Evolutionary conservation across 2,113 vertebrate genomes (phyloP).

Genomic region (Sylvilagus bachmani): DNA sequence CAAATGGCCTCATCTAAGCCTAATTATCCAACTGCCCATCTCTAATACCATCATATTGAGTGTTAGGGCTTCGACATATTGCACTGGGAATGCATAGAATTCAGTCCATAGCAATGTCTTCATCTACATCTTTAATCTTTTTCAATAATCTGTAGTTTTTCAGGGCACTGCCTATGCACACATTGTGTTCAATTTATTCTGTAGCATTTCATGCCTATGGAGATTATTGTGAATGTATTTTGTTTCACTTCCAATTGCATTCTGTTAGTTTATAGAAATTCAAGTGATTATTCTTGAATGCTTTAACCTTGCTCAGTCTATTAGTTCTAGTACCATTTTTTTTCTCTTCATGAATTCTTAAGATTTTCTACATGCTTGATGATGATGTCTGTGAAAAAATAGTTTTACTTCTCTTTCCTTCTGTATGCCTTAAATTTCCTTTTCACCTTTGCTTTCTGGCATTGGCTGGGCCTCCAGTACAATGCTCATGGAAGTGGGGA

Average conservation of each 20-base stretch:
- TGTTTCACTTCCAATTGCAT: slow-evolving; percentile 24
- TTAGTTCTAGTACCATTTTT: not conserved
- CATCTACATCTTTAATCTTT: slow-evolving; percentile 19
- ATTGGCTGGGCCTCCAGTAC: not conserved
- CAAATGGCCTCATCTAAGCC: not conserved
- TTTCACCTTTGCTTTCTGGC: not conserved
- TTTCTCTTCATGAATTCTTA: not conserved
- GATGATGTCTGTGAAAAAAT: not conserved
- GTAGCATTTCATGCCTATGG: not conserved
- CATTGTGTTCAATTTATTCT: slow-evolving; percentile 20
- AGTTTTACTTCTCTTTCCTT: slow-evolving; percentile 36
- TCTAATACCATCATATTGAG: not conserved
- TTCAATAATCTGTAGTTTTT: not conserved
- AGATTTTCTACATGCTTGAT: not conserved
- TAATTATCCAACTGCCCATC: not conserved
- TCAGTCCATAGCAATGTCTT: not conserved
- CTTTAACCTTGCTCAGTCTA: not conserved
- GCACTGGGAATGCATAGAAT: not conserved
- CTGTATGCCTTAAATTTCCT: not conserved
- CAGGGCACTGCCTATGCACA: not conserved
- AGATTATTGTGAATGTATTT: not conserved
- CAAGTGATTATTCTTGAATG: slow-evolving; percentile 27
- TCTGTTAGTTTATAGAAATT: slow-evolving; percentile 20
- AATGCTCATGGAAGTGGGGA: not conserved
- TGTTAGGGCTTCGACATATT: not conserved